Evolutionary conservation across 2,888 invertebrate species (phyloP).

Genomic region (Unio delphinus): DNA sequence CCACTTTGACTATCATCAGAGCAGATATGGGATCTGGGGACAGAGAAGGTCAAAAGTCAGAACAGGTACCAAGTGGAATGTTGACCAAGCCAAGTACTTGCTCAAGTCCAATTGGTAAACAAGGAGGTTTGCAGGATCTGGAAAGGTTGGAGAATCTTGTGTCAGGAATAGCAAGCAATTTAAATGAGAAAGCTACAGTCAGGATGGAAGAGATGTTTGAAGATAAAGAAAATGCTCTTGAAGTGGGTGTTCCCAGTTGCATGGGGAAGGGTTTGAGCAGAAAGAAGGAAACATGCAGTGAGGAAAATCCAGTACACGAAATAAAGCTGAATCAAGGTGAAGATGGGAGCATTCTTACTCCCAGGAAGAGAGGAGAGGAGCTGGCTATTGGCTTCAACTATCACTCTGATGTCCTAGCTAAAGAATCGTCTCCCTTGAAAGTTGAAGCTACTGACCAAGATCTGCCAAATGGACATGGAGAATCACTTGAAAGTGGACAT

Average conservation of each 20-base stretch:
- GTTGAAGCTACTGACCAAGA: not conserved
- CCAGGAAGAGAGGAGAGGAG: conserved; percentile 24
- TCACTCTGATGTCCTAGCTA: conserved; percentile 24
- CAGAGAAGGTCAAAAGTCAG: conserved; percentile 9
- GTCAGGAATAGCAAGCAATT: conserved; percentile 9
- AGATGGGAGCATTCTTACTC: conserved; percentile 7
- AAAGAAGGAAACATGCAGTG: too few relatives aligned
- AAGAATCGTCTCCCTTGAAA: conserved; percentile 26
- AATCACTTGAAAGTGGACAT: conserved; percentile 22
- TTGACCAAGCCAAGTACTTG: not conserved
- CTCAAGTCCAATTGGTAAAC: too few relatives aligned
- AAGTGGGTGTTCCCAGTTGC: too few relatives aligned
- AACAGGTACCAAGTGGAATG: not conserved
- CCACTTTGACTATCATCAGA: conserved; percentile 12
- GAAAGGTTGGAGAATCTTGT: conserved; percentile 9
- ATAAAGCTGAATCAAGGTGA: too few relatives aligned
- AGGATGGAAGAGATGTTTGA: too few relatives aligned
- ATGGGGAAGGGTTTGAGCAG: too few relatives aligned
- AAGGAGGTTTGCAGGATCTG: not conserved
- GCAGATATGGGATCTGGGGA: conserved; percentile 15
- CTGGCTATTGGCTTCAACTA: conserved; percentile 35
- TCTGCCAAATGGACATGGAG: conserved; percentile 8
- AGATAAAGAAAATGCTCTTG: too few relatives aligned
- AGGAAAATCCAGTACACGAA: too few relatives aligned
- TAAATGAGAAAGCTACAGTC: conserved; percentile 14